Base-by-base conservation (phyloP, 2,888 invertebrate genomes). In the Epinotia brunnichana region DNA sequence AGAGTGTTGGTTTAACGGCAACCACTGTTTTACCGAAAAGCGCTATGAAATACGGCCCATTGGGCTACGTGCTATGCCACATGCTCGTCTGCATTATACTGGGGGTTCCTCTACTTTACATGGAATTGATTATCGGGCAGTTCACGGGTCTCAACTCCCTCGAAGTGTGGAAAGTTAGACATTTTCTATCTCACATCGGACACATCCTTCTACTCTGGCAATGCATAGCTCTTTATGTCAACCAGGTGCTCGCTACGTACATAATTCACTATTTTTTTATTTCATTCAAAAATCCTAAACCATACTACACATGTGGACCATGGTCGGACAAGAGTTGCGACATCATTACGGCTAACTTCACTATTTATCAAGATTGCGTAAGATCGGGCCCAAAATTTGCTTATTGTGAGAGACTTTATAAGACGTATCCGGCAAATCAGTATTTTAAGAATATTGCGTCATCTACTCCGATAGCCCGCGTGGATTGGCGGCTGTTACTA, bases 111-210 rank as follows among this genome's bases (percentile, higher is more conserved):
- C 74, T 91, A 13, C 70, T 91, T 1, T 92, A 90, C 77, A 89
- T 92, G 90, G 92, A 92, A 76, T 81, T 83, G 51, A 83, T 89
- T 17, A 81, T 90, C 21, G 84, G 89, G 19, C 92, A 92, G 77
- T 92, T 90, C 75, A 91, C 92, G 0, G 82, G 83, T 9, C 84
- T 90, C 51, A 88, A 91, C 79, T 88, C 88, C 75, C 76, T 92
- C 15, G 83, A 87, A 29, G 83, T 89, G 2, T 92, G 92, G 92
- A 84, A 78, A 64, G 82, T 83, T 4, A 83, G 91, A 0, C 80
- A 84, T 1, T 90, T 85, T 72, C 74, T 91, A 3, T 86, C 90
- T 0, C 89, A 90, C 74, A 69, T 91, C 13, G 91, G 91, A 4
- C 90, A 90, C 70, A 9, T 89, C 2, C 79, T 86, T 24, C 63